Evolutionary conservation across 2,888 invertebrate species (phyloP), one percentile per base, ranked within the genome.

Genomic region (Portevinia maculata): DNA sequence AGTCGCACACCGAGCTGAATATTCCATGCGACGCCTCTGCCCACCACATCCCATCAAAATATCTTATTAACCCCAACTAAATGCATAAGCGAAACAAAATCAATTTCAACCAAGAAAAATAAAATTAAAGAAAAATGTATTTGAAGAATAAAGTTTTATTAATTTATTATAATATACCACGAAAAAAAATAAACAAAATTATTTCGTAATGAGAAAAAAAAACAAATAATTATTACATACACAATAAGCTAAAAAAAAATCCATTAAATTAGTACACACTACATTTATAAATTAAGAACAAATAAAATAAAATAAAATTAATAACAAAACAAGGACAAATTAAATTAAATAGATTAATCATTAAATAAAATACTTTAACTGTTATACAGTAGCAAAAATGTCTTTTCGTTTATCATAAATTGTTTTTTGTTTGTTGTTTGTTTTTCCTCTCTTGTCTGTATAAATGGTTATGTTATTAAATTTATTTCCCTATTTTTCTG

Each of bases 91-190:
- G n/a, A n/a, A n/a, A n/a, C 30, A 44, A 28, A 39, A 32, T 7
- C 39, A 34, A 48, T 48, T 19, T 39, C 19, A 74, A 79, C 39
- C 17, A 24, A 39, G 8, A 50, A 65, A 44, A 64, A 34, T n/a
- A 32, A 70, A 52, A 41, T 19, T 28, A 52, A 24, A 37, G 3
- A 19, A 39, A 65, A 4, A 1, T 60, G 48, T 69, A 55, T 64
- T 75, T 67, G 48, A 75, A 50, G 55, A 79, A 75, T 52, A 50
- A 75, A 79, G 60, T 75, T 79, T 79, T 69, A 69, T 79, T 79
- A 57, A 52, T 69, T 62, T 57, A 59, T 44, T 60, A 37, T 67
- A 46, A 60, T 60, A 55, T 79, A 79, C 79, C 79, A 79, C 79
- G 69, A 74, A 65, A 57, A 62, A 11, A 60, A 60, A 50, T 53